These are phyloP conservation scores for Cantharis nigra DNA, from an alignment of 2,888 invertebrate species.

Conservation along the genomic window DNA sequence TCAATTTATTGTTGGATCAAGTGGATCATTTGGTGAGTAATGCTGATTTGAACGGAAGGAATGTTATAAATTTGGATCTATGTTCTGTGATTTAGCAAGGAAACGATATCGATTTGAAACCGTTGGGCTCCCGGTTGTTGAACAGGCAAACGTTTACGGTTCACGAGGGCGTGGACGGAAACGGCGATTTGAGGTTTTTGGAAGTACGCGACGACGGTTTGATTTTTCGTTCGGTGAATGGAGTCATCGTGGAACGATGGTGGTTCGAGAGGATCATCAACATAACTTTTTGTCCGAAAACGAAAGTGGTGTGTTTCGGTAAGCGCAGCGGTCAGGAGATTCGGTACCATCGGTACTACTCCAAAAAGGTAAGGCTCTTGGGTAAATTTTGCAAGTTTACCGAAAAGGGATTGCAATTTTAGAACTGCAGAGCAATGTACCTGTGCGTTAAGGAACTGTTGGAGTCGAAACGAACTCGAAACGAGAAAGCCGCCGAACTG, in stretches of 20 bases:
- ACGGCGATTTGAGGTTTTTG: constrained; percentile 85
- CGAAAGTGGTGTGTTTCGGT: constrained; percentile 96
- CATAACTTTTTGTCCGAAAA: constrained; percentile 99
- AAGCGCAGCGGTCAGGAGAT: constrained; percentile 92
- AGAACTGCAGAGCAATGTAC: constrained; percentile 95
- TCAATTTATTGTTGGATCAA: constrained; percentile 94
- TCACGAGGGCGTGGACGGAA: constrained; percentile 91
- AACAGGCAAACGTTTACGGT: constrained; percentile 98
- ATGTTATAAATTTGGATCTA: neutral
- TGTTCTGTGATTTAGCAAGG: constrained; percentile 73
- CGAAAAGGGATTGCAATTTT: neutral
- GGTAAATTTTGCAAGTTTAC: neutral
- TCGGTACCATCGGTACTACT: constrained; percentile 97
- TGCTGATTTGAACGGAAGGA: neutral
- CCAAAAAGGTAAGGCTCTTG: constrained; percentile 79
- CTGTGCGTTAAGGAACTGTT: constrained; percentile 98
- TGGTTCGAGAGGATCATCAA: constrained; percentile 99
- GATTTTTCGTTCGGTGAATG: constrained; percentile 79
- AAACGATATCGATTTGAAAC: constrained; percentile 96
- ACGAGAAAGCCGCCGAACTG: constrained; percentile 69
- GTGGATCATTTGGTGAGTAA: constrained; percentile 82
- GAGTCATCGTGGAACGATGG: constrained; percentile 93
- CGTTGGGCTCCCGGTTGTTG: constrained; percentile 90
- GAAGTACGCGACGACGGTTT: constrained; percentile 97
- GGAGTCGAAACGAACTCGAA: constrained; percentile 81